Conservation (phyloP, 1,140 invertebrate species). For the Drosophila sulfurigaster region DNA sequence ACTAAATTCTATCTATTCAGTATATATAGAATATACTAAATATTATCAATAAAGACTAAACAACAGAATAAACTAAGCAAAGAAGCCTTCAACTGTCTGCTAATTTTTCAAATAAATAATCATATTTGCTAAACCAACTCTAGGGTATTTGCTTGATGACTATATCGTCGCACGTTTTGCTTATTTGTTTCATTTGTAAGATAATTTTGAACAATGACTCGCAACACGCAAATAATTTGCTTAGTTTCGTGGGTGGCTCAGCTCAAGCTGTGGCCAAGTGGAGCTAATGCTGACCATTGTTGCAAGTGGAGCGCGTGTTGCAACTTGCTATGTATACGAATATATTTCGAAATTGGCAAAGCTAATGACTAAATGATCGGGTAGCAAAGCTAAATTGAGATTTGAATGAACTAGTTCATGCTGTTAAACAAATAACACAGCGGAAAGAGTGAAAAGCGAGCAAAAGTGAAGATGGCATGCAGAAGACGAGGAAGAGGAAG, state of each 20-base stretch:
- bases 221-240: conserved; percentile 28
- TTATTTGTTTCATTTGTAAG: conserved; percentile 6
- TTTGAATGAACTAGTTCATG: conserved; percentile 53
- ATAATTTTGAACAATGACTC: conserved; percentile 16
- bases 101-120: too few species aligned
- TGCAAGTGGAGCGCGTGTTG: neutral
- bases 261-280: neutral
- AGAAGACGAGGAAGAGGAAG: neutral
- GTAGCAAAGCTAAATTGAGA: conserved; percentile 29
- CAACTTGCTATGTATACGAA: conserved; percentile 19
- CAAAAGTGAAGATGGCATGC: too few species aligned
- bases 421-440: conserved; percentile 18
- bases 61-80: too few species aligned
- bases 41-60: too few species aligned
- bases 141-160: neutral
- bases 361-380: conserved; percentile 41
- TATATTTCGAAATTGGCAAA: conserved; percentile 27
- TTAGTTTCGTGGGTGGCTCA: conserved; percentile 34
- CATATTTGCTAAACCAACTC: too few species aligned
- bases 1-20: too few species aligned
- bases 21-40: too few species aligned
- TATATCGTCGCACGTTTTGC: neutral
- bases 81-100: too few species aligned
- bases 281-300: conserved; percentile 1
- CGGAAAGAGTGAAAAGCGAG: neutral